Evolutionary conservation across 2,888 invertebrate genomes (phyloP).

Genomic region (Brachyptera putata): DNA sequence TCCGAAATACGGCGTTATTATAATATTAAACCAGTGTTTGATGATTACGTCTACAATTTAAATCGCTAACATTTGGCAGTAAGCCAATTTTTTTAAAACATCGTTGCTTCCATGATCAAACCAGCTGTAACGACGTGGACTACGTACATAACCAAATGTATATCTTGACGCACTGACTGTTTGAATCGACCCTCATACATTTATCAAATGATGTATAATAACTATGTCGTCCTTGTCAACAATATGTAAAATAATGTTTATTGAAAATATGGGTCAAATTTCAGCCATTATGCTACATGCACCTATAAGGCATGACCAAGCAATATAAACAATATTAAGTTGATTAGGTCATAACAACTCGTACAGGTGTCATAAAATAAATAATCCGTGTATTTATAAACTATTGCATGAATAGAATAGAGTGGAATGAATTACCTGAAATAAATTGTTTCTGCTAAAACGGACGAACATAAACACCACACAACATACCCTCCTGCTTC

Average conservation of each 20-base stretch:
- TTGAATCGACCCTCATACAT: too few relatives aligned
- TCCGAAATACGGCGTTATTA: constrained; percentile 2
- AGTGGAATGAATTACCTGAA: constrained; percentile 5
- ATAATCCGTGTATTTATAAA: too few relatives aligned
- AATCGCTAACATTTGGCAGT: neutral
- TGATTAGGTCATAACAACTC: neutral
- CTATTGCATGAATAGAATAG: too few relatives aligned
- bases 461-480: constrained; percentile 12
- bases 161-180: neutral
- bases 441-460: constrained; percentile 1
- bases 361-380: too few relatives aligned
- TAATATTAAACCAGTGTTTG: neutral
- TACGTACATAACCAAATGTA: neutral
- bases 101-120: neutral
- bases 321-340: constrained; percentile 2
- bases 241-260: neutral
- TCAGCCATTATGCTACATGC: constrained; percentile 44
- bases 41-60: constrained; percentile 6
- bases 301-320: constrained; percentile 28
- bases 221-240: neutral
- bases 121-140: constrained; percentile 6
- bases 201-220: too few relatives aligned
- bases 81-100: neutral
- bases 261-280: constrained; percentile 47
- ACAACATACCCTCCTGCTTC: constrained; percentile 11